phyloP scores from a whole-genome alignment of 2,113 vertebrate species.

The Alligator mississippiensis region DNA sequence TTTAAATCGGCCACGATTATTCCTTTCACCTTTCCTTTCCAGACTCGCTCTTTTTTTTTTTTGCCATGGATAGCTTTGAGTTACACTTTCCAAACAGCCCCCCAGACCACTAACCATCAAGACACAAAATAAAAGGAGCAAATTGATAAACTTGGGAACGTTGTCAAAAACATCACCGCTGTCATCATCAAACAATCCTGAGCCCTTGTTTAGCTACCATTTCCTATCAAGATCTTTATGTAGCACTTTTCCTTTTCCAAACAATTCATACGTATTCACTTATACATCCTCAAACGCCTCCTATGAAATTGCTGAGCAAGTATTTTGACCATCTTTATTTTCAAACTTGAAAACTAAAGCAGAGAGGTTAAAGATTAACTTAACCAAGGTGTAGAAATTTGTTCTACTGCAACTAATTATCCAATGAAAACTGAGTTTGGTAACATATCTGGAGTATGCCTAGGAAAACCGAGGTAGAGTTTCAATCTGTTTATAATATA shows the following conservation, averaged over 20 bases:
- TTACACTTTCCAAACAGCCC: neutral
- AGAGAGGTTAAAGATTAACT: constrained; percentile 33
- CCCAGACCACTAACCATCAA: neutral
- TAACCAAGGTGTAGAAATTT: constrained; percentile 51
- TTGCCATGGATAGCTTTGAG: neutral
- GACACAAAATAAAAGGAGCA: neutral
- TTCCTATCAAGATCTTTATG: no score
- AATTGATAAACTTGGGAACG: neutral
- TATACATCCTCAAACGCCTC: constrained; percentile 30
- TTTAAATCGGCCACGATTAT: neutral
- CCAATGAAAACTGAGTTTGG: constrained; percentile 46
- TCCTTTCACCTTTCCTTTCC: neutral
- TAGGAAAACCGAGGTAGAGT: neutral
- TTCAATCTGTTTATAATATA: constrained; percentile 51
- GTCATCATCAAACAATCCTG: neutral
- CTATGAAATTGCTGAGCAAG: constrained; percentile 12
- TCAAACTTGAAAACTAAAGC: neutral
- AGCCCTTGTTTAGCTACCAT: neutral
- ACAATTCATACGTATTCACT: constrained; percentile 10
- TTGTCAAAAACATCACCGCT: neutral
- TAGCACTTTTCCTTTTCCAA: neutral
- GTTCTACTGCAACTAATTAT: constrained; percentile 51
- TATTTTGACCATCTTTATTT: constrained; percentile 14
- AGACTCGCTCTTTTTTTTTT: neutral
- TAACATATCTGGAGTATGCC: constrained; percentile 29